A percentile compares a stretch with the other conserved stretches of the same genome.
These are phyloP conservation scores for Petrocephalus schoutedeni DNA, from an alignment of 2,797 vertebrate species.

Conservation along the genomic window DNA sequence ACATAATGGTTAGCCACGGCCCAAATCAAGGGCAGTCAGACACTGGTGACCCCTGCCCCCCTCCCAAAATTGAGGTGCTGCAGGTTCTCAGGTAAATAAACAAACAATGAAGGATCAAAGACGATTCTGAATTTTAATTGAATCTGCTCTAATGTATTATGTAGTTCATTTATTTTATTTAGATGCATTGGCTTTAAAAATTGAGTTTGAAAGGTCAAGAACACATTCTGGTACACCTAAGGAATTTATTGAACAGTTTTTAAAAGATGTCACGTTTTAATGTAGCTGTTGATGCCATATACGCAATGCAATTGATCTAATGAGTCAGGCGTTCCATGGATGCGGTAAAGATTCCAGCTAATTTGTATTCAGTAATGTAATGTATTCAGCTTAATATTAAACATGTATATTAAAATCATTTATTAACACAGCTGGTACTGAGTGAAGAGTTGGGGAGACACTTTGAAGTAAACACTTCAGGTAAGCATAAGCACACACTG, in stretches of 20 bases:
- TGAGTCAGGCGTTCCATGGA: neutral
- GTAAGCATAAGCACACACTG: neutral
- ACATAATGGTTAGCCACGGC: slow-evolving; percentile 42
- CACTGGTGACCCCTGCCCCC: slow-evolving; percentile 36
- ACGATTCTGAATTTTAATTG: slow-evolving; percentile 51
- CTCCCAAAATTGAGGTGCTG: slow-evolving; percentile 16
- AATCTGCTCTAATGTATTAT: slow-evolving; percentile 54
- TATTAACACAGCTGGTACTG: neutral
- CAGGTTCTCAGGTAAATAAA: slow-evolving; percentile 45
- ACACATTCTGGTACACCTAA: slow-evolving; percentile 36
- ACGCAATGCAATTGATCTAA: neutral
- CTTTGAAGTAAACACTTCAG: neutral
- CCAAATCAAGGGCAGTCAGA: slow-evolving; percentile 50
- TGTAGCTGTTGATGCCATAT: neutral
- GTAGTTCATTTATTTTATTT: slow-evolving; percentile 57
- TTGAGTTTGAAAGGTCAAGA: slow-evolving; percentile 49
- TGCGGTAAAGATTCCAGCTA: neutral
- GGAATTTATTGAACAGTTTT: slow-evolving; percentile 33
- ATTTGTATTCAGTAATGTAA: neutral
- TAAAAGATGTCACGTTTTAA: slow-evolving; percentile 34
- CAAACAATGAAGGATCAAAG: slow-evolving; percentile 47
- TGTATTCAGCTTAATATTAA: neutral
- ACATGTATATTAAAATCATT: slow-evolving; percentile 16
- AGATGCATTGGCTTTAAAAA: slow-evolving; percentile 47
- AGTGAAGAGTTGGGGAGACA: neutral